Evolutionary conservation across 2,888 invertebrate genomes (phyloP), one percentile per base, ranked within the genome.

Genomic region (Brassicogethes aeneus): DNA sequence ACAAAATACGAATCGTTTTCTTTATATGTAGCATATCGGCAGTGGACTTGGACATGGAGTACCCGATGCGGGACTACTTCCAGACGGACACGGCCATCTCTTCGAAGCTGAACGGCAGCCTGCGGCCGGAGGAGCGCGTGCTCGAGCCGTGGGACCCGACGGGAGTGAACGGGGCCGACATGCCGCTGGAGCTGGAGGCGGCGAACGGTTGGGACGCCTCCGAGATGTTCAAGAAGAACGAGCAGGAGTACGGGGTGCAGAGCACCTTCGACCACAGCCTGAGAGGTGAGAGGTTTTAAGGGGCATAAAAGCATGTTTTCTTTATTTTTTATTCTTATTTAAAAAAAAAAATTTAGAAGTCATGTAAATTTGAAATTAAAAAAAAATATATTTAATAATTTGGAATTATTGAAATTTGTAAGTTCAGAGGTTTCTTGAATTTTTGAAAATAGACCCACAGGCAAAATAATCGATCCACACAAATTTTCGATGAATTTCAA

Each of bases 191-290:
- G 54, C 67, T 87, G 42, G 86, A 86, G 60, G 78, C 80, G 51
- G 78, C 83, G 69, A 93, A 93, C 73, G 96, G 96, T 43, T 97
- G 97, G 96, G 91, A 94, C 72, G 85, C 87, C 2, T 82, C 86
- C 66, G 95, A 96, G 54, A 97, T 97, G 96, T 97, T 97, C 70
- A 77, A 84, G 50, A 89, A 85, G 65, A 96, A 96, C 70, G 90
- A 91, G 65, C 79, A 81, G 62, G 79, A 86, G 51, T 95, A 94
- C 68, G 93, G 95, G 40, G 91, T 96, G 7, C 84, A 84, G 58
- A 88, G 93, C 52, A 91, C 91, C 2, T 97, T 89, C 66, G 92
- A 93, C 63, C 88, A 92, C 59, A 84, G 86, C 46, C 70, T 97
- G 53, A 76, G 83, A n/a, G 90, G 23, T 23, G n/a, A n/a, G n/a